These are phyloP conservation scores for Polydrusus pterygomalis DNA, from an alignment of 2,888 invertebrate genomes.

Conservation along the genomic window DNA sequence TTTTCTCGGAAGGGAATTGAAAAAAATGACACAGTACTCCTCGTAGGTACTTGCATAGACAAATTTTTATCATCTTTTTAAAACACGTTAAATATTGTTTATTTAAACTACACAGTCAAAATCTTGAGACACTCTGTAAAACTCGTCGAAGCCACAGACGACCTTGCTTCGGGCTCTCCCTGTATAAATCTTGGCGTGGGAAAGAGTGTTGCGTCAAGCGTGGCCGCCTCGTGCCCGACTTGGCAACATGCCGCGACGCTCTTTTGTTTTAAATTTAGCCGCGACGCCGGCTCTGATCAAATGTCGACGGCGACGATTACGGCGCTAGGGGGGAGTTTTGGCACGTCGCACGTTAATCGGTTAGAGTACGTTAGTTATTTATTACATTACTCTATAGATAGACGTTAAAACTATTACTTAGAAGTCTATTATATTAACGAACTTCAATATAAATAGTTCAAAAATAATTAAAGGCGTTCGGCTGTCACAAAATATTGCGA, in stretches of 20 bases:
- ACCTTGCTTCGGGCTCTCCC: slow-evolving; percentile 51
- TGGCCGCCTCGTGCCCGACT: slow-evolving; percentile 61
- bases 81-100: too few species aligned
- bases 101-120: background rate
- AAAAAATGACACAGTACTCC: too few species aligned
- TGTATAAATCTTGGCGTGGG: slow-evolving; percentile 56
- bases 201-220: slow-evolving; percentile 57
- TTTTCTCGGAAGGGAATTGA: too few species aligned
- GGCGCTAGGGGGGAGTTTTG: slow-evolving; percentile 39
- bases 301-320: slow-evolving; percentile 39
- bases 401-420: too few species aligned
- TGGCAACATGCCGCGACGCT: slow-evolving; percentile 60
- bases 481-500: too few species aligned
- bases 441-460: too few species aligned
- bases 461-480: too few species aligned
- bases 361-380: background rate
- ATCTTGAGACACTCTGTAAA: slow-evolving; percentile 31
- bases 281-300: slow-evolving; percentile 58
- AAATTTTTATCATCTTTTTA: too few species aligned
- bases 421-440: too few species aligned
- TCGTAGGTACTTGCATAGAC: too few species aligned
- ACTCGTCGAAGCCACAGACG: slow-evolving; percentile 33
- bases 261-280: slow-evolving; percentile 62
- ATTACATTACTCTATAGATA: too few species aligned
- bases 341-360: background rate